Evolutionary conservation across 2,797 vertebrate species (phyloP), one percentile per base, ranked within the genome.

Genomic region (Siniperca obscura): DNA sequence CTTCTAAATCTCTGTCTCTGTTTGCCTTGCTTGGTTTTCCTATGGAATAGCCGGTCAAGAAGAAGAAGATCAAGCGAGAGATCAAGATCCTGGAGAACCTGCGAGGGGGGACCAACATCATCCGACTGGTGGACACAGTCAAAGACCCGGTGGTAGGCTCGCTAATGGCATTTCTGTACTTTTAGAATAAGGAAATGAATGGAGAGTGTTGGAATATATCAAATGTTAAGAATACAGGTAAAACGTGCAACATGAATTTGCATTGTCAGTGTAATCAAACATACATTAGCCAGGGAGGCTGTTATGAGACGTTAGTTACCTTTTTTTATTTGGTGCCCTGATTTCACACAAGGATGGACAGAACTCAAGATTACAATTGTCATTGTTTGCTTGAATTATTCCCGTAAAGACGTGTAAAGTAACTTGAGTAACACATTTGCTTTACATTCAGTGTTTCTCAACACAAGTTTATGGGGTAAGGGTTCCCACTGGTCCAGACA

Each of bases 31-130:
- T 59, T 57, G 17, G 6, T 78, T 48, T 19, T 30, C n/a, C 27
- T 38, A 1, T 81, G 25, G 10, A 67, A 64, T 53, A 99, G 98
- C 98, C 98, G 87, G 98, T 99, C 91, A 99, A 99, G 94, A 99
- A 99, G 96, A 99, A 99, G 96, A 99, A 99, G 95, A 99, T 99
- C 95, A 99, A 99, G 93, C 97, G 98, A 5, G 98, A 99, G 92
- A 98, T 99, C 92, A 99, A 99, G 94, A 99, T 99, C 93, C 93
- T 99, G 95, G 98, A 99, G 94, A 99, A 99, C 90, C 95, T 99
- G 73, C 96, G 98, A 76, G 98, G 98, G 77, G 98, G 98, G 89
- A 99, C 98, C 95, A 99, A 99, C 96, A 99, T 99, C 86, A 99
- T 99, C 94, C 98, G 97, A 48, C 96, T 99, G 89, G 97, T 99